Evolutionary conservation across 2,113 vertebrate species (phyloP).

Genomic region (Martes martes): DNA sequence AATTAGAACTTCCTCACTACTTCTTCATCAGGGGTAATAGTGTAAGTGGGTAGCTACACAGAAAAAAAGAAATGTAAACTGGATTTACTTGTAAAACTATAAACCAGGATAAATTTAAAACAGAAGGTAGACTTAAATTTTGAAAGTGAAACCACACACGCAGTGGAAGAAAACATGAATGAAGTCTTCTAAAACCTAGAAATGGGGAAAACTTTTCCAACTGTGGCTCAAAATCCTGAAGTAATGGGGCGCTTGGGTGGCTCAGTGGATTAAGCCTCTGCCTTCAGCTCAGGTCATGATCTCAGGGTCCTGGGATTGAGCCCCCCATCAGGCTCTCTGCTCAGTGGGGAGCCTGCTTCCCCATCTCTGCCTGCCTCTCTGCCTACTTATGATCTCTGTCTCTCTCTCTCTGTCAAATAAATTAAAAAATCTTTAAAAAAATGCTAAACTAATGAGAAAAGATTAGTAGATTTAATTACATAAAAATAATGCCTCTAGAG

Average conservation of each 20-base stretch:
- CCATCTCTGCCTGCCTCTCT: no score
- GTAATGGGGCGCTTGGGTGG: background rate
- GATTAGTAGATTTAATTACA: background rate
- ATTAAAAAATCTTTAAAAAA: background rate
- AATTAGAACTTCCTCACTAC: background rate
- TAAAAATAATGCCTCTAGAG: background rate
- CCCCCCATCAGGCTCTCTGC: no score
- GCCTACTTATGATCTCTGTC: no score
- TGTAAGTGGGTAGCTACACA: background rate
- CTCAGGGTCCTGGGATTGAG: no score
- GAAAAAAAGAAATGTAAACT: background rate
- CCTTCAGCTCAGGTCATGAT: no score
- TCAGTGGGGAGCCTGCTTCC: no score
- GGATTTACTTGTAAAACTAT: background rate
- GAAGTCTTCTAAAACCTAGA: background rate
- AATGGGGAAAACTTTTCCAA: slow-evolving; percentile 8
- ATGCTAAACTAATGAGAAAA: background rate
- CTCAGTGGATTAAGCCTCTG: no score
- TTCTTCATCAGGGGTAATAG: background rate
- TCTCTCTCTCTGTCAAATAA: no score
- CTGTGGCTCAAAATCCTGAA: background rate
- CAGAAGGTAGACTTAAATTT: background rate
- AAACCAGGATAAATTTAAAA: background rate
- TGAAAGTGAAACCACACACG: background rate
- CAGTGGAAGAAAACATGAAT: background rate